These are phyloP conservation scores for Holothuria glaberrima DNA, from an alignment of 35 echinoderm and acorn worm species.

Conservation along the genomic window DNA sequence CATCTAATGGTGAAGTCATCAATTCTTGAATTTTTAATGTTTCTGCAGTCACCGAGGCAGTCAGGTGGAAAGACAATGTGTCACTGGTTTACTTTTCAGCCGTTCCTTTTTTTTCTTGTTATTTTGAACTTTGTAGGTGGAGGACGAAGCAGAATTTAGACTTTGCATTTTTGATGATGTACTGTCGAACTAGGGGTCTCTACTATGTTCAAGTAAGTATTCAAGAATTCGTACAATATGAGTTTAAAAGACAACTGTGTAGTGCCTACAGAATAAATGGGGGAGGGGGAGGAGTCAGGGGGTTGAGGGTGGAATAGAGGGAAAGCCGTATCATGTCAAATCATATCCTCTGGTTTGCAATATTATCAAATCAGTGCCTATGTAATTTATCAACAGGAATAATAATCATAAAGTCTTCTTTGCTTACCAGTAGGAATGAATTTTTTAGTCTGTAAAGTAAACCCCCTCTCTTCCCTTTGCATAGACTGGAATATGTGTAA, in stretches of 20 bases:
- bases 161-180: constrained; percentile 99
- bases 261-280: not conserved
- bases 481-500: too few species aligned
- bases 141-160: constrained; percentile 99
- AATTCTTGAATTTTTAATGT: constrained; percentile 27
- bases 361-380: too few species aligned
- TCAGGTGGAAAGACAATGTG: constrained; percentile 11
- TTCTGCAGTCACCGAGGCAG: not conserved
- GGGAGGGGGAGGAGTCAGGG: too few species aligned
- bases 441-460: too few species aligned
- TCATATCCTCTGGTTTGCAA: too few species aligned
- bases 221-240: not conserved
- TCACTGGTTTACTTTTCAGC: not conserved
- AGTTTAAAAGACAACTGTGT: not conserved
- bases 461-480: too few species aligned
- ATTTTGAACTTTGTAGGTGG: constrained; percentile 73
- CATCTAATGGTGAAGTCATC: not conserved
- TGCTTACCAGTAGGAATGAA: too few species aligned
- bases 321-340: too few species aligned
- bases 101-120: not conserved
- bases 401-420: too few species aligned
- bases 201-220: constrained; percentile 93
- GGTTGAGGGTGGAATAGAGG: too few species aligned
- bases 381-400: too few species aligned
- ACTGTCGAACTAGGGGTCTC: constrained; percentile 74